Evolutionary conservation across 2,888 invertebrate genomes (phyloP).

Genomic region (Megastigmus dorsalis): DNA sequence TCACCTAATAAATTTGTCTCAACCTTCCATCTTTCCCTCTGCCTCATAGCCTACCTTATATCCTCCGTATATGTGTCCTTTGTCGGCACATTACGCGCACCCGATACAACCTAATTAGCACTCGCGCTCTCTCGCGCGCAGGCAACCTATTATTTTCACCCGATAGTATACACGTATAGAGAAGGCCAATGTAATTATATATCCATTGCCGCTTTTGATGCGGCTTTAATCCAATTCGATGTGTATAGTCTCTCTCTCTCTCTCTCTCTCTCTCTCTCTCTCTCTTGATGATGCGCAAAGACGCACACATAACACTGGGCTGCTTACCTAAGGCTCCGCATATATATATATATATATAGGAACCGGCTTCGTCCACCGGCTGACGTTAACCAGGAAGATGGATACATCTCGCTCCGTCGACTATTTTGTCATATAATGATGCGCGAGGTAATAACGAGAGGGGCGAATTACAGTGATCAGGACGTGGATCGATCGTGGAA

Average conservation of each 20-base stretch:
- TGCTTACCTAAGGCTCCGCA: no score
- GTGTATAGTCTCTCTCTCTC: background rate
- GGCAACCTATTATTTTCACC: slow-evolving; percentile 70
- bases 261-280: background rate
- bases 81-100: slow-evolving; percentile 61
- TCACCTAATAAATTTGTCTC: slow-evolving; percentile 19
- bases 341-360: no score
- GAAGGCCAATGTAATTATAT: slow-evolving; percentile 67
- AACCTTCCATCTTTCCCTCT: background rate
- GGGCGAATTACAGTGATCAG: background rate
- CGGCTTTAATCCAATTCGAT: slow-evolving; percentile 62
- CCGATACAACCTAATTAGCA: slow-evolving; percentile 72
- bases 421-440: slow-evolving; percentile 4
- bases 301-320: no score
- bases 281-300: no score
- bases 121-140: slow-evolving; percentile 57
- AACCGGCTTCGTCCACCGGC: background rate
- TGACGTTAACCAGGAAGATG: background rate
- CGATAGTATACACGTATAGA: slow-evolving; percentile 63
- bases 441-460: background rate
- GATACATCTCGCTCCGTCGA: no score
- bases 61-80: slow-evolving; percentile 49
- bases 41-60: no score
- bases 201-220: slow-evolving; percentile 70
- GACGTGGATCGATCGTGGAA: background rate